Evolutionary conservation across 2,888 invertebrate genomes (phyloP).

Genomic region (Sphinx pinastri): DNA sequence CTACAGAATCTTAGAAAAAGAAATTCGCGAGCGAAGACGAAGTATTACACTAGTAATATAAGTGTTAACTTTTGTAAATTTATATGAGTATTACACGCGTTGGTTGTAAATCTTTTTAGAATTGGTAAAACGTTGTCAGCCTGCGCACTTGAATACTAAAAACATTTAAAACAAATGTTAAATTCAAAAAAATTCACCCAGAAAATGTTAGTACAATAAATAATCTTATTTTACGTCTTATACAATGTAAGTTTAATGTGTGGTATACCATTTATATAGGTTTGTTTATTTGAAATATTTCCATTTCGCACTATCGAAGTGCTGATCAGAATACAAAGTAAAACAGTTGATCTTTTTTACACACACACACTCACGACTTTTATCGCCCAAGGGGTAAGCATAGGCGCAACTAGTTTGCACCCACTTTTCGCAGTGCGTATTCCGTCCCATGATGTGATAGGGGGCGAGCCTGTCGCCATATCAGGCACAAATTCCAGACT

Average conservation of each 20-base stretch:
- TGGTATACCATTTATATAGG: background rate
- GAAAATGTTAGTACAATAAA: constrained; percentile 3
- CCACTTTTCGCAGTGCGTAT: no score
- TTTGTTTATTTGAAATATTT: background rate
- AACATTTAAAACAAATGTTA: constrained; percentile 15
- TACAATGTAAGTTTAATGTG: background rate
- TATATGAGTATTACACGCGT: constrained; percentile 9
- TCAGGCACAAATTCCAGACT: no score
- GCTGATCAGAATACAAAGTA: no score
- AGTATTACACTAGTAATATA: background rate
- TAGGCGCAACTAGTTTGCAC: no score
- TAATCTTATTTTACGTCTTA: constrained; percentile 1
- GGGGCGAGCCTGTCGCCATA: no score
- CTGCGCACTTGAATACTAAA: constrained; percentile 16
- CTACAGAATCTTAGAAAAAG: no score
- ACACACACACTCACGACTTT: no score
- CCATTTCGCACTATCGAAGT: no score
- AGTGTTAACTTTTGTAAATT: constrained; percentile 4
- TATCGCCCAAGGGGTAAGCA: no score
- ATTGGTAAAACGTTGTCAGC: background rate
- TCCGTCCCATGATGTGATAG: no score
- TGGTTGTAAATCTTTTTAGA: constrained; percentile 10
- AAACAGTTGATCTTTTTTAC: no score
- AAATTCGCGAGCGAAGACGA: background rate
- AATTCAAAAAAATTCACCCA: constrained; percentile 7